Evolutionary conservation across 2,797 vertebrate species (phyloP), one percentile per base, ranked within the genome.

Genomic region (Hoplostethus mediterraneus): DNA sequence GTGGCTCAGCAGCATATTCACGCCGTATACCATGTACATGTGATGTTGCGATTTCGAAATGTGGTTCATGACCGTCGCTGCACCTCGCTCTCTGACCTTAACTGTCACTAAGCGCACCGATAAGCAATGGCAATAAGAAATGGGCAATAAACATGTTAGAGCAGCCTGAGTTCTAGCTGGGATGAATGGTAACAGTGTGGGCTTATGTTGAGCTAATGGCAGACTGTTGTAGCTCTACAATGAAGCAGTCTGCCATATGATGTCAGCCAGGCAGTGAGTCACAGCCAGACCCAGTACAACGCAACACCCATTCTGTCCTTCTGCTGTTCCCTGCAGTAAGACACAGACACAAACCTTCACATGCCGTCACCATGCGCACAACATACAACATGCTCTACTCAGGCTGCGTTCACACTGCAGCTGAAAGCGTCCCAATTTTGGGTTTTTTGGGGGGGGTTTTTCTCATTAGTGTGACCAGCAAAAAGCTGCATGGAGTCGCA

Each of bases 211-310:
- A 75, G 75, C 67, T 81, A 67, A 81, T 66, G 74, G 68, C 80
- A 79, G 74, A 84, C 76, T 77, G 67, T 71, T 70, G 66, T 73
- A 65, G 71, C 71, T 59, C 70, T 68, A 57, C 71, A 79, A 69
- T 55, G 54, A 77, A 81, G 74, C 79, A 63, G 65, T 73, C 76
- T 69, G 83, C 74, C 80, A 67, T 81, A 80, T 85, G 82, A 90
- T 85, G 84, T 90, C 85, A 88, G 81, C 70, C 65, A 80, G 80
- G 51, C 78, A 67, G 53, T 87, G 87, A 91, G 76, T 91, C 88
- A 91, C 59, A 13, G 64, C 21, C 31, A 63, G 63, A 79, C 25
- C 66, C 63, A 62, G 68, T 47, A 54, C 80, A 79, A 36, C 79
- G 79, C 62, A 86, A 75, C 77, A 51, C 45, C 31, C 62, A 63